Evolutionary conservation across 2,113 vertebrate genomes (phyloP), one percentile per base, ranked within the genome.

Genomic region (Solea solea): DNA sequence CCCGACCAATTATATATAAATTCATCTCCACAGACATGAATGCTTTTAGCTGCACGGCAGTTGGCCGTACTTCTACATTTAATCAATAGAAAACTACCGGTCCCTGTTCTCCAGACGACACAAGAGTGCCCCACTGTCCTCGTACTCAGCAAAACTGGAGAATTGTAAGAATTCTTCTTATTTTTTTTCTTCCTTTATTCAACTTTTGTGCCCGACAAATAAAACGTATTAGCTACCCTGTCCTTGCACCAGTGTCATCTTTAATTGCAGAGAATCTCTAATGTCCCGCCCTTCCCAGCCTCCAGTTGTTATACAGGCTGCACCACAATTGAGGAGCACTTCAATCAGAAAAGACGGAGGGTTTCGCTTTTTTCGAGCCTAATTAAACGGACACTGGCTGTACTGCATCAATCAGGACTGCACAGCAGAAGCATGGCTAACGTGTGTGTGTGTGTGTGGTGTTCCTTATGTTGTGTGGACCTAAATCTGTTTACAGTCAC

Each of bases 31-130:
- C 72, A 82, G 83, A 70, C 76, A 45, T 56, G 44, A 82, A 86
- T 85, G 84, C 89, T 91, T 91, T 92, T 81, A 90, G 88, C 82
- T 83, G 16, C 51, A 87, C 83, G 76, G 64, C 61, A 71, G 78
- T 81, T 46, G 72, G 70, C 75, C 75, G 76, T 9, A 34, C 69
- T 73, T 59, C 62, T 74, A 66, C 72, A 74, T 80, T 60, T 73
- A 72, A 91, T 92, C 88, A 90, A 93, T 90, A 78, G 51, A 44
- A 86, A 85, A 72, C 57, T 1, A 81, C 64, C 82, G 78, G 72
- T 67, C 53, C 27, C 12, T n/a, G 15, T 72, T 70, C 56, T 28
- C 68, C 74, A 81, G 86, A 91, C 78, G 88, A 88, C 67, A 73
- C 72, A 63, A 16, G 21, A 41, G 16, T 46, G 53, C 69, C 50